Conservation (phyloP, 2,797 vertebrate species). For the Uromys caudimaculatus region DNA sequence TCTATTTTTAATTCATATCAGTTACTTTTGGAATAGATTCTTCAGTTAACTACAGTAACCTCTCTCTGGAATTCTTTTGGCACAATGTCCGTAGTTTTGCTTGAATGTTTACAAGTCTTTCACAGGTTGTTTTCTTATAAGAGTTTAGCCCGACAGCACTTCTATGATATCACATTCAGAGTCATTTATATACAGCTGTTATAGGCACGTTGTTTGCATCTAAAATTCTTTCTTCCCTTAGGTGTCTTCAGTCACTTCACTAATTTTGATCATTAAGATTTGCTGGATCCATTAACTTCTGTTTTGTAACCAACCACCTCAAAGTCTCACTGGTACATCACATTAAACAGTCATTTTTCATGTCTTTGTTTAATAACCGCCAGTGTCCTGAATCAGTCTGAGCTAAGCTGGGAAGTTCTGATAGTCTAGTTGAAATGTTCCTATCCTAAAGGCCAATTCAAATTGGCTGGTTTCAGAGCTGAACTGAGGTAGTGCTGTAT, state of each 20-base stretch:
- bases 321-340: not conserved
- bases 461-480: not conserved
- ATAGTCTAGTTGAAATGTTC: not conserved
- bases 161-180: not conserved
- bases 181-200: not conserved
- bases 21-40: not conserved
- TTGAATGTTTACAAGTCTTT: not conserved
- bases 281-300: constrained; percentile 37
- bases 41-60: constrained; percentile 4
- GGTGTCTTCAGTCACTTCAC: constrained; percentile 9
- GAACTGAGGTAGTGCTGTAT: not conserved
- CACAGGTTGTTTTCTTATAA: not conserved
- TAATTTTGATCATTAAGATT: constrained; percentile 51
- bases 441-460: not conserved
- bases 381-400: not conserved
- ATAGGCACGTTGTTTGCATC: not conserved
- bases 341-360: constrained; percentile 45
- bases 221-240: constrained; percentile 25
- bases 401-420: not conserved
- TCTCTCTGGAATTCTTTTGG: not conserved
- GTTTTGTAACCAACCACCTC: constrained; percentile 27
- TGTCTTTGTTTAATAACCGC: not conserved
- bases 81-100: not conserved
- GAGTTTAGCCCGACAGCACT: not conserved
- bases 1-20: not conserved